These are phyloP conservation scores for Drosophila dunni DNA, from an alignment of 1,140 invertebrate species.

Conservation along the genomic window DNA sequence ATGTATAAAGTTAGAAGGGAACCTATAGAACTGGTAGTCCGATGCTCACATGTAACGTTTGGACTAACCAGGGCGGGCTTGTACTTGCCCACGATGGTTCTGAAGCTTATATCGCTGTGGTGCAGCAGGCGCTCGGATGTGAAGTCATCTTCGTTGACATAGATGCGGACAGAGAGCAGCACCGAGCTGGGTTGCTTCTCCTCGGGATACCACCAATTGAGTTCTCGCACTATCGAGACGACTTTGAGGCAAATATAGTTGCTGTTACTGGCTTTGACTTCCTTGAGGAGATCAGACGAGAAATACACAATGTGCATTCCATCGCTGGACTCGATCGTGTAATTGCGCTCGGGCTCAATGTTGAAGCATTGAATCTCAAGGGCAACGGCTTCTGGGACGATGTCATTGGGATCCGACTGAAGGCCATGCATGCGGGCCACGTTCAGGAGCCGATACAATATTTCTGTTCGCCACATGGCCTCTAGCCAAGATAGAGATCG, in stretches of 20 bases:
- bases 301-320: slow-evolving; percentile 30
- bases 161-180: slow-evolving; percentile 47
- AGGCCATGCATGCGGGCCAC: not conserved
- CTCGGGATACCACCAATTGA: slow-evolving; percentile 64
- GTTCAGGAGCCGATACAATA: slow-evolving; percentile 22
- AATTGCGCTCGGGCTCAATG: not conserved
- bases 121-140: not conserved
- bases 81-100: slow-evolving; percentile 16
- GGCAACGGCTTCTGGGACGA: not conserved
- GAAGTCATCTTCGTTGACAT: not conserved
- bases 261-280: not conserved
- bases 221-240: slow-evolving; percentile 15
- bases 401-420: not conserved
- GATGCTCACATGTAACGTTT: not conserved
- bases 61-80: slow-evolving; percentile 16
- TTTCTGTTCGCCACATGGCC: slow-evolving; percentile 42
- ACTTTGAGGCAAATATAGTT: slow-evolving; percentile 34
- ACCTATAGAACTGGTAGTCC: not conserved
- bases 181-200: slow-evolving; percentile 37
- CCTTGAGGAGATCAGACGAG: slow-evolving; percentile 3
- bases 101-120: not conserved
- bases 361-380: slow-evolving; percentile 27
- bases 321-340: slow-evolving; percentile 26
- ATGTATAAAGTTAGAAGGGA: not conserved
- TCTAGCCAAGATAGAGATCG: slow-evolving; percentile 32